Evolutionary conservation across 92 coral and sea anemone species (phyloP).

Genomic region (Zoanthus sociatus): DNA sequence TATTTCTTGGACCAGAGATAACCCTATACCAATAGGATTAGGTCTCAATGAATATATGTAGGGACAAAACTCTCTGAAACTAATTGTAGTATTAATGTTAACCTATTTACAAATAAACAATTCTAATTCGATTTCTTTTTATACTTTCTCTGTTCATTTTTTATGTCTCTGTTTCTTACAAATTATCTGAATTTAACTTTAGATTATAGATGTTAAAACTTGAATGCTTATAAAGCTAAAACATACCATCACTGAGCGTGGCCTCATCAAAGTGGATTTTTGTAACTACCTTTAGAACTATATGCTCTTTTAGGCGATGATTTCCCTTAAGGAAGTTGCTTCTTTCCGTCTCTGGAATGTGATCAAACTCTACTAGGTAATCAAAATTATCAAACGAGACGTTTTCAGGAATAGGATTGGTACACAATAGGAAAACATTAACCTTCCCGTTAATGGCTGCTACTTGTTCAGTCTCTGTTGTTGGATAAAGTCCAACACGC

Average conservation of each 20-base stretch:
- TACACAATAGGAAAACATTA: conserved; percentile 56
- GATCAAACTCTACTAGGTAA: conserved; percentile 80
- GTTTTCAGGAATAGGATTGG: conserved; percentile 56
- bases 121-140: no score
- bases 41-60: no score
- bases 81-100: no score
- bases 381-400: conserved; percentile 80
- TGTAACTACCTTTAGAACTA: conserved; percentile 48
- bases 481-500: conserved; percentile 38
- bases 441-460: conserved; percentile 4
- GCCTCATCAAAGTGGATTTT: conserved; percentile 3
- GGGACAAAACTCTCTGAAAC: no score
- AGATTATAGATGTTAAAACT: no score
- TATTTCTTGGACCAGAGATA: no score
- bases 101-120: no score
- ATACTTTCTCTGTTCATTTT: no score
- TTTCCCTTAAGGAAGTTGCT: conserved; percentile 19
- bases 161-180: background rate
- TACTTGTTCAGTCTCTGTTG: conserved; percentile 20
- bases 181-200: background rate
- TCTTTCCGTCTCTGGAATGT: conserved; percentile 39
- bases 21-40: no score
- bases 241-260: conserved; percentile 25
- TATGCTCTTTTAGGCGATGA: conserved; percentile 46
- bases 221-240: no score